Percentiles rank a stretch among this genome's conserved stretches.
Conservation (phyloP, 2,888 invertebrate genomes). For the Tetropium fuscum region DNA sequence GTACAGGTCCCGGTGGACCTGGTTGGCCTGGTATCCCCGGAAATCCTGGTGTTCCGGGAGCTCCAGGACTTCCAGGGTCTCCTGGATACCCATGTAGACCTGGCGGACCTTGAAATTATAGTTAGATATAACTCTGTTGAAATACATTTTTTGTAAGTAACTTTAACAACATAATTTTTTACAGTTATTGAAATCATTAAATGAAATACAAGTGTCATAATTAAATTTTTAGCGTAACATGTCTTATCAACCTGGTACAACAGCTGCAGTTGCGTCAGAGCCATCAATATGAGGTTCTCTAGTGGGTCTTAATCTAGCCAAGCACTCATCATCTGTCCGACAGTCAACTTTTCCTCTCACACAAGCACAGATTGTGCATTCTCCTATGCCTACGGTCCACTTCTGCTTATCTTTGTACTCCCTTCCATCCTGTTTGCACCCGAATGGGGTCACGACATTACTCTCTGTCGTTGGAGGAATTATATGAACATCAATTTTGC, state of each 20-base stretch:
- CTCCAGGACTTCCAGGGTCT: constrained; percentile 72
- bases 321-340: constrained; percentile 67
- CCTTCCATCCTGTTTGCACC: constrained; percentile 61
- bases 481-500: constrained; percentile 53
- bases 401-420: constrained; percentile 72
- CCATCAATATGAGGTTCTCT: constrained; percentile 40
- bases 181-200: too few species aligned
- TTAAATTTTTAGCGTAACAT: too few species aligned
- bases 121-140: too few species aligned
- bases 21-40: constrained; percentile 77
- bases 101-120: constrained; percentile 59
- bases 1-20: constrained; percentile 74
- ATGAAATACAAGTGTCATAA: too few species aligned
- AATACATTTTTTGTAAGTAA: too few species aligned
- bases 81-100: constrained; percentile 70
- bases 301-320: constrained; percentile 50
- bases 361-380: constrained; percentile 82
- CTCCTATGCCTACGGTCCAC: constrained; percentile 71
- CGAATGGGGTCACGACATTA: constrained; percentile 41
- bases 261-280: background rate
- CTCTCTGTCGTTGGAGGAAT: constrained; percentile 47
- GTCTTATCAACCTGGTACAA: constrained; percentile 15
- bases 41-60: constrained; percentile 72
- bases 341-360: constrained; percentile 73
- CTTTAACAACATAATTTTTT: too few species aligned